Base-by-base conservation (phyloP, 2,797 vertebrate species). In the Neoniphon sammara region DNA sequence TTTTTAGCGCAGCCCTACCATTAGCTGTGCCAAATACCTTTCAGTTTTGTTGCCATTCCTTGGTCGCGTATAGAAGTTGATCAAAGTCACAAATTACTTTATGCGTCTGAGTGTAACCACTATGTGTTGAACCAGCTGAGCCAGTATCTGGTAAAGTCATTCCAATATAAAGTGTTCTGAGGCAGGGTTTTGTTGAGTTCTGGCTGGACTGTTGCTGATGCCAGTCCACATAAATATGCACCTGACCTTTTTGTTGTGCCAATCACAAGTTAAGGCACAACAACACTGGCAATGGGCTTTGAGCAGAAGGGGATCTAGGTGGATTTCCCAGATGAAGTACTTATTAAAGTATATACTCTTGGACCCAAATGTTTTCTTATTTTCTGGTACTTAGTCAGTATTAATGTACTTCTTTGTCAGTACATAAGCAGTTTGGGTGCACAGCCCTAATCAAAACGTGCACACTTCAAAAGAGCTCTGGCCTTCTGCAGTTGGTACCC, bases 401-500 rank as follows among this genome's bases (percentile, higher is more conserved):
- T 42, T 71, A n/a, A 67, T 71, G 66, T 56, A 21, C 47, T 66
- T 64, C 11, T 27, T 15, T 21, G 9, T 68, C 12, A 42, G 6
- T 27, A 15, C 30, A 11, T 15, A 68, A 21, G n/a, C 66, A 18
- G 25, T 63, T 30, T 52, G 12, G 57, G 55, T 56, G 25, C 23
- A 25, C 25, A 15, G 54, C 11, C 27, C 54, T 27, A 56, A 25
- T 53, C 7, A 30, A 15, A 17, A 57, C 17, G 1, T 57, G 17
- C 56, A 58, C 18, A 58, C 56, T 25, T 30, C 72, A 36, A 55
- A 27, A 53, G 65, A 58, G 54, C 9, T 3, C 21, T 47, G 59
- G 46, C 17, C 15, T 23, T 64, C 4, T 73, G 17, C 50, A 50
- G 49, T 81, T 58, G 70, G 21, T 63, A 69, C 91, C 91, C 90